Base-by-base conservation (phyloP, 2,113 vertebrate species). In the Paratilapia polleni region DNA sequence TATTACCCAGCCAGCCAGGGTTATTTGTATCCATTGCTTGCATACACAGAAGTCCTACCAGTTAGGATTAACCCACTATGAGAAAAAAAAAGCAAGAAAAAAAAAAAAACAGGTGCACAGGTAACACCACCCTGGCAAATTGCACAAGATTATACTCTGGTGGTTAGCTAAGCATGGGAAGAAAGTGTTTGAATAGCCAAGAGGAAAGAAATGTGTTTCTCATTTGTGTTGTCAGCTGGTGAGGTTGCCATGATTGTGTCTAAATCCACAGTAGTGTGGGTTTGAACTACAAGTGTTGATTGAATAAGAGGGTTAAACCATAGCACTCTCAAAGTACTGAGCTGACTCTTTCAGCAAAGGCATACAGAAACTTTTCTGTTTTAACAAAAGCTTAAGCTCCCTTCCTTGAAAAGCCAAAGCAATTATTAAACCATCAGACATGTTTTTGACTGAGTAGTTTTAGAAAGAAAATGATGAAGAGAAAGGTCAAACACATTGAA, bases 1-100 rank as follows among this genome's bases (percentile, higher is more conserved):
- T 86, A 89, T 90, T 83, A 81, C 24, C 52, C 34, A 62, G 19
- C 70, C 68, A 64, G 52, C 28, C 70, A 11, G 56, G 24, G 34
- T 70, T 81, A 82, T 89, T 90, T 84, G 75, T 86, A 80, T 82
- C 84, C 38, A 60, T 60, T 26, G n/a, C 79, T 52, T 77, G 78
- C 47, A 77, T 54, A 83, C 60, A 62, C 58, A 77, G 31, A 82
- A 80, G 88, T 82, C 57, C 47, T 68, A 61, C 57, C 77, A 56
- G 52, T 78, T 47, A 24, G 68, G 75, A 90, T 83, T 61, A 82
- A 78, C 19, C 62, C 6, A 13, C 26, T 70, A 82, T 85, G 4
- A 6, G 41, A 12, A n/a, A 80, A 87, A 77, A 49, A 58, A 77
- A 49, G n/a, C 43, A 6, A 28, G 76, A 87, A 77, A 62, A 58